Conservation (phyloP, 2,113 vertebrate species). For the Elgaria multicarinata region DNA sequence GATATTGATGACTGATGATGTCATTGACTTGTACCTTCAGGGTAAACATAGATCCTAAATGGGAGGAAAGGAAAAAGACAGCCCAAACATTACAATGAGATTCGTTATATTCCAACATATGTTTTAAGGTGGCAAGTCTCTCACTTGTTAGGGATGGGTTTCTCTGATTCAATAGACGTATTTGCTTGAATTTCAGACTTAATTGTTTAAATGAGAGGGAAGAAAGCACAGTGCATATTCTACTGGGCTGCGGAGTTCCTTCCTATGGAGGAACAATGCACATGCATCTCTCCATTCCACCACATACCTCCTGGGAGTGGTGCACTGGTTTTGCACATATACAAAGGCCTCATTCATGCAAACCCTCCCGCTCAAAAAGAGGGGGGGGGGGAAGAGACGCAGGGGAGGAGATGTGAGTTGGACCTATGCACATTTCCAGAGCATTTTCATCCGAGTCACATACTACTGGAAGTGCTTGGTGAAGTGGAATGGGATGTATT, state of each 20-base stretch:
- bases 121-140: not conserved
- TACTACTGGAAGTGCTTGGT: not conserved
- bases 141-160: not conserved
- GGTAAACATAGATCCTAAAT: slow-evolving; percentile 82
- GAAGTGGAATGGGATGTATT: not conserved
- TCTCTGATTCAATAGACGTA: not conserved
- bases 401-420: not conserved
- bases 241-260: not conserved
- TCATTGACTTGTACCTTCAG: slow-evolving; percentile 93
- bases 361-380: not conserved
- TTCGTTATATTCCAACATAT: not conserved
- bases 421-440: not conserved
- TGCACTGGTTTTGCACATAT: not conserved
- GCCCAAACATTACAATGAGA: not conserved
- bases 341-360: not conserved
- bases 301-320: not conserved
- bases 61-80: slow-evolving; percentile 6
- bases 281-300: not conserved
- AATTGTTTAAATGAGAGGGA: not conserved
- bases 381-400: not conserved
- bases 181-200: not conserved
- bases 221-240: not conserved
- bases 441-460: not conserved
- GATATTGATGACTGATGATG: slow-evolving; percentile 84
- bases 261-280: not conserved